Conservation (phyloP, 2,888 invertebrate genomes). For the Chalcosyrphus nemorum region DNA sequence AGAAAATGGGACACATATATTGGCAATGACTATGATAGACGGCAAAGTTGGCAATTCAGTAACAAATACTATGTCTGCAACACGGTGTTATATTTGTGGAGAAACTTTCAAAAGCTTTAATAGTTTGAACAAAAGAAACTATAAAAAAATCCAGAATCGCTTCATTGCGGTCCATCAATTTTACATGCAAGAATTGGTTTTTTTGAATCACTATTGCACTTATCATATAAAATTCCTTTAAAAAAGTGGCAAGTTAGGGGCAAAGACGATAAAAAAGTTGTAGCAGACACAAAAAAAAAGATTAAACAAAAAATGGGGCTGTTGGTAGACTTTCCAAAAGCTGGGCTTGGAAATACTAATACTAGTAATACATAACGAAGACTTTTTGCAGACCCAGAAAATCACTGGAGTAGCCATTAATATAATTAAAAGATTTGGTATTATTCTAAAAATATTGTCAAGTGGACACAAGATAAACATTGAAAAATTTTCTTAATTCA, state of each 20-base stretch:
- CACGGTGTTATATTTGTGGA: neutral
- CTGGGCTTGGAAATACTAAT: neutral
- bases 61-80: neutral
- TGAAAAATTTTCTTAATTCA: neutral
- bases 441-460: neutral
- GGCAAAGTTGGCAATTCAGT: neutral
- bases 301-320: neutral
- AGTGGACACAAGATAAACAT: neutral
- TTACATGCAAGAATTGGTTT: neutral
- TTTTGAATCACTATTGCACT: neutral
- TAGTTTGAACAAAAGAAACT: too few relatives aligned
- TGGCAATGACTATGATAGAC: neutral
- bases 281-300: neutral
- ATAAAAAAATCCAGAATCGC: too few relatives aligned
- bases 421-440: neutral
- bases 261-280: neutral
- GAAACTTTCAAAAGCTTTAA: neutral
- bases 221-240: neutral
- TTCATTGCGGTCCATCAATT: neutral
- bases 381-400: neutral
- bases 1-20: neutral
- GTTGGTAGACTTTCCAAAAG: neutral
- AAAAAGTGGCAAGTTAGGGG: neutral
- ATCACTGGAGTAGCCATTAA: neutral
- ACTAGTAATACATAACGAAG: neutral